phyloP scores from a whole-genome alignment of 2,797 vertebrate genomes.

The Lerista edwardsae region DNA sequence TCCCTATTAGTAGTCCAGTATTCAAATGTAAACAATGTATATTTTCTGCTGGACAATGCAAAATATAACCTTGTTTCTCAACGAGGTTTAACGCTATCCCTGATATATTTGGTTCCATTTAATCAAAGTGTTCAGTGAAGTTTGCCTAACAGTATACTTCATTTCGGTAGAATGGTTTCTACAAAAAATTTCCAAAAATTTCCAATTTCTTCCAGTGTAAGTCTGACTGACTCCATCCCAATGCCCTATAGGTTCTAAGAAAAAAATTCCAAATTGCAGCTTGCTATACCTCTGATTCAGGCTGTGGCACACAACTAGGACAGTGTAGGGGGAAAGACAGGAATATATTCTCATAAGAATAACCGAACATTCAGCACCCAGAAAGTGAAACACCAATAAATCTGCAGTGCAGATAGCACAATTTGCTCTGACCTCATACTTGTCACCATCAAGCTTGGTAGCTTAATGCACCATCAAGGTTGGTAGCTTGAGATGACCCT shows the following conservation, averaged over 20 bases:
- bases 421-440: not conserved
- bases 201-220: not conserved
- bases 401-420: not conserved
- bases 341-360: not conserved
- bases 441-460: not conserved
- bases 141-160: not conserved
- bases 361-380: not conserved
- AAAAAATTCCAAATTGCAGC: not conserved
- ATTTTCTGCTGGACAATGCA: not conserved
- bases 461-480: not conserved
- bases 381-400: not conserved
- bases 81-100: too few relatives aligned
- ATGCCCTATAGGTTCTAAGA: not conserved
- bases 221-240: not conserved
- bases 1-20: not conserved
- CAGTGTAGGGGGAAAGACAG: not conserved
- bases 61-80: not conserved
- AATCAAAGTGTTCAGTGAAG: not conserved
- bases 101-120: slow-evolving; percentile 8
- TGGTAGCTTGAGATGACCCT: not conserved
- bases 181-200: not conserved
- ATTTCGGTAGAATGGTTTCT: not conserved
- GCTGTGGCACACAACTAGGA: not conserved
- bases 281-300: not conserved
- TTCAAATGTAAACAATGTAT: not conserved